Base-by-base conservation (phyloP, 2,113 vertebrate genomes). In the Brienomyrus longianalis region DNA sequence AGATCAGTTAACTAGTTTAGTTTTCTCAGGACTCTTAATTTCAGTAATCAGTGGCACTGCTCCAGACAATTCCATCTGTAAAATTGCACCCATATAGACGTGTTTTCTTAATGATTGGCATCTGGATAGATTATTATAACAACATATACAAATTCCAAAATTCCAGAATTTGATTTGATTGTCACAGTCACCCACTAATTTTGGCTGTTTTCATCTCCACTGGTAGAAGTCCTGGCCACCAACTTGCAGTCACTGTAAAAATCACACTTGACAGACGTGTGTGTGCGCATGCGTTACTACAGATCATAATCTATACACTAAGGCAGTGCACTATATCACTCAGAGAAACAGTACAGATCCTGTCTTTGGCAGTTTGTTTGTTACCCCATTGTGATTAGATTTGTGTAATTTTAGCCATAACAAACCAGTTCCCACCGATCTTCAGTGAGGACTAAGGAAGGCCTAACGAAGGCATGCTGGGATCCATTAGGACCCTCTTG, bases 361-460 rank as follows among this genome's bases (percentile, higher is more conserved):
- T 43, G 83, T 89, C 83, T 91, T 90, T 91, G 89, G 91, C 89
- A 89, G 88, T 48, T 87, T 87, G 90, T 23, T 90, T 31, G 47
- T 86, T 43, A n/a, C 35, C 56, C 80, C 51, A 54, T 8, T 5
- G 31, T n/a, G 27, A 21, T 51, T 10, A 89, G 9, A 84, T 17
- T 35, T 39, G 8, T 51, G 9, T 21, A 27, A 21, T 91, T 90
- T 88, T 85, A 90, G 83, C 89, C 56, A 88, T 86, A 83, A 66
- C 56, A 91, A 83, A 77, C 93, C 89, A 88, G 88, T 92, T 83
- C 89, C 89, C 92, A 62, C 27, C 83, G 85, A 70, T 91, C 88
- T 90, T 91, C 91, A 91, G 89, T 66, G 59, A 90, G 83, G 88
- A 91, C 91, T 52, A 83, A 90, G 90, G 88, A 56, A 83, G 17